Evolutionary conservation across 2,888 invertebrate species (phyloP), one percentile per base, ranked within the genome.

Genomic region (Spilarctia lutea): DNA sequence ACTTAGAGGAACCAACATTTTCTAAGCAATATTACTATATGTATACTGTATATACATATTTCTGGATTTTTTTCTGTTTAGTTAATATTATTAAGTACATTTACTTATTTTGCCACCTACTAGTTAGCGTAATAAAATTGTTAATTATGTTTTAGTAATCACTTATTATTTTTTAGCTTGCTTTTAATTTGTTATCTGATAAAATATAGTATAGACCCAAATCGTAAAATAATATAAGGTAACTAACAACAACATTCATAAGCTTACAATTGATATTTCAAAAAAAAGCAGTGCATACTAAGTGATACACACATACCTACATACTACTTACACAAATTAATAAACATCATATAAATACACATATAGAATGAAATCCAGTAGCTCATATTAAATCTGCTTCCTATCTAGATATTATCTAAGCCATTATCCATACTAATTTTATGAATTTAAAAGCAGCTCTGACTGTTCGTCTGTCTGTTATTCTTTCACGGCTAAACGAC

Each of bases 1-100:
- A 67, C 56, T 68, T 27, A 74, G 68, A 68, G 65, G 68, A 27
- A 72, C 42, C 66, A 39, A 39, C 42, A 27, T 56, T 60, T 56
- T 56, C 60, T 35, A 27, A 67, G 35, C n/a, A 63, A 27, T 33
- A 65, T 48, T 68, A 65, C 65, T 56, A 3, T n/a, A 33, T 4
- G 3, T n/a, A 56, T 11, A 56, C 27, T 4, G 3, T n/a, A 56
- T 11, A 56, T 56, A 56, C n/a, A 16, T 63, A 63, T 27, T 27
- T 63, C 13, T 63, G 30, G 16, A 63, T 27, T 63, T 63, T 18
- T 3, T 27, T 63, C 16, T 3, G 27, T 27, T 63, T 18, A 27
- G 60, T 27, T n/a, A 56, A 3, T 30, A 63, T 63, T 63, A 3
- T 63, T 27, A 63, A 27, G 11, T 60, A 18, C 16, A 18, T 45